phyloP scores from a whole-genome alignment of 1,140 invertebrate species.

The Drosophila baimaii region DNA sequence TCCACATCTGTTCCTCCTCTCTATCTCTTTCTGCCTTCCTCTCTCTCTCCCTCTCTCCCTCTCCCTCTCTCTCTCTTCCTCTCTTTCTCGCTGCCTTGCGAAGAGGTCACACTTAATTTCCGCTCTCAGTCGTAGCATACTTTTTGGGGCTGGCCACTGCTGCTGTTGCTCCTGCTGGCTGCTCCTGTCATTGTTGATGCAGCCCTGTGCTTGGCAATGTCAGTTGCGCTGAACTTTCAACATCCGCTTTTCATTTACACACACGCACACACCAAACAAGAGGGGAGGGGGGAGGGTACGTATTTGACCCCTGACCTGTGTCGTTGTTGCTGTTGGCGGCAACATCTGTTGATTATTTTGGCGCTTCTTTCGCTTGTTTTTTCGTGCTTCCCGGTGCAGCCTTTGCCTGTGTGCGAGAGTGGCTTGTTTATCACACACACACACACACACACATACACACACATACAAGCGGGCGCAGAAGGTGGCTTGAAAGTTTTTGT shows the following conservation, averaged over 20 bases:
- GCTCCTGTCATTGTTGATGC: conserved; percentile 73
- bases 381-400: conserved; percentile 49
- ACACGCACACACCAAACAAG: conserved; percentile 15
- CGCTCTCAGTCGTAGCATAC: conserved; percentile 75
- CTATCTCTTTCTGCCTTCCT: background rate
- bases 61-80: conserved; percentile 13
- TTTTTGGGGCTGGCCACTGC: conserved; percentile 55
- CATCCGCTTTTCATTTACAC: conserved; percentile 80
- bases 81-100: conserved; percentile 56
- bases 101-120: conserved; percentile 83
- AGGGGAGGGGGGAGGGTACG: background rate
- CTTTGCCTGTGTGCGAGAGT: conserved; percentile 23
- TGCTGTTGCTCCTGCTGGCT: conserved; percentile 27
- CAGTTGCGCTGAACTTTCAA: conserved; percentile 79
- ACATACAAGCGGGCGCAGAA: conserved; percentile 44
- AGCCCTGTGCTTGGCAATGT: conserved; percentile 61
- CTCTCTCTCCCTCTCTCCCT: background rate
- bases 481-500: conserved; percentile 66
- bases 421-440: conserved; percentile 47
- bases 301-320: conserved; percentile 40
- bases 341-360: conserved; percentile 82
- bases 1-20: background rate
- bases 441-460: conserved; percentile 38
- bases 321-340: conserved; percentile 55
- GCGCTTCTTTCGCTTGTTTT: conserved; percentile 57